Evolutionary conservation across 2,888 invertebrate species (phyloP).

Genomic region (Diploptera punctata): DNA sequence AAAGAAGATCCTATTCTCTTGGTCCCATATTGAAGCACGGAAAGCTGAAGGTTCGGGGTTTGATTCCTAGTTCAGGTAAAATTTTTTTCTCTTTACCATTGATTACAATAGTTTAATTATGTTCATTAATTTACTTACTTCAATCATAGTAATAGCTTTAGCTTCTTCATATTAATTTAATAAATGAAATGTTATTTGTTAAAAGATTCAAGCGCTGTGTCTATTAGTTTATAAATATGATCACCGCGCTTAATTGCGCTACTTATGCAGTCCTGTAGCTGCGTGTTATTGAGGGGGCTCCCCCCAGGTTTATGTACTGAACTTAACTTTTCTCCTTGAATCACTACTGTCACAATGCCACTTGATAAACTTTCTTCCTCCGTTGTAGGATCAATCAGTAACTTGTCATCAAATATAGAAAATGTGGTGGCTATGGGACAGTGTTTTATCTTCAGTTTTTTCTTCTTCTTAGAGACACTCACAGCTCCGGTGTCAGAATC

Average conservation of each 20-base stretch:
- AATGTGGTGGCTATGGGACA: slow-evolving; percentile 76
- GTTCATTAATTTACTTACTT: too few species aligned
- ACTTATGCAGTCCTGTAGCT: slow-evolving; percentile 65
- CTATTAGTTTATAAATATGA: slow-evolving; percentile 58
- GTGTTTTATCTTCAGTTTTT: slow-evolving; percentile 62
- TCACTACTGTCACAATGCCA: slow-evolving; percentile 71
- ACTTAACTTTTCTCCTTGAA: slow-evolving; percentile 68
- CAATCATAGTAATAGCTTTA: too few species aligned
- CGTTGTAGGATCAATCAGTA: slow-evolving; percentile 78
- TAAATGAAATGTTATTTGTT: too few species aligned
- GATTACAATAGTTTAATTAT: too few species aligned
- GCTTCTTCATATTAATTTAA: too few species aligned
- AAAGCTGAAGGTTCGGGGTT: too few species aligned
- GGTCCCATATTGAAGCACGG: too few species aligned
- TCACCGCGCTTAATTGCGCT: slow-evolving; percentile 65
- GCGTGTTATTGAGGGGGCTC: slow-evolving; percentile 62
- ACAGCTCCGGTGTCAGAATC: slow-evolving; percentile 72
- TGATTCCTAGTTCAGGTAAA: too few species aligned
- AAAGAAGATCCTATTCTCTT: too few species aligned
- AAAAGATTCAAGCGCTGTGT: slow-evolving; percentile 48
- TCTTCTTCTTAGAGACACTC: slow-evolving; percentile 64
- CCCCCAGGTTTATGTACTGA: slow-evolving; percentile 78
- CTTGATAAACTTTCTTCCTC: slow-evolving; percentile 81
- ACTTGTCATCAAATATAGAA: slow-evolving; percentile 75
- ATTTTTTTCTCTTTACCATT: too few species aligned